Percentiles rank a stretch among this genome's conserved stretches.
phyloP scores from a whole-genome alignment of 2,888 invertebrate species.

The Cenopis cana region DNA sequence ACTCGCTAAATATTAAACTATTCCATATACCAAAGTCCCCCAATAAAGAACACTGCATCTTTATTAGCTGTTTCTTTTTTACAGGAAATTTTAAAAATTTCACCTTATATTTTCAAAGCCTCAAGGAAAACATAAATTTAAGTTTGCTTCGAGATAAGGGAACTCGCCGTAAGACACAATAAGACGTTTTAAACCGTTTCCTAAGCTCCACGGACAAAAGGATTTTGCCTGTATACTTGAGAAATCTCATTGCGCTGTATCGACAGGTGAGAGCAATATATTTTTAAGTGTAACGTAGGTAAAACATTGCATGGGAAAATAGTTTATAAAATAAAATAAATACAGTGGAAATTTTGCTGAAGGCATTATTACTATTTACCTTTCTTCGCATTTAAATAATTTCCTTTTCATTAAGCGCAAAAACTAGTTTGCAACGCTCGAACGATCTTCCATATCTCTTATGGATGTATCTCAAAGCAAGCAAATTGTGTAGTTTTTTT shows the following conservation, averaged over 20 bases:
- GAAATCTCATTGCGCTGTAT: conserved; percentile 35
- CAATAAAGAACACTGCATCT: conserved; percentile 1
- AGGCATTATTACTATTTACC: too few species aligned
- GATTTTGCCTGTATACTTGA: conserved; percentile 35
- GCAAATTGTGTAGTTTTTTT: too few species aligned
- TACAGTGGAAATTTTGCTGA: too few species aligned
- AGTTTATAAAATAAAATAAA: too few species aligned
- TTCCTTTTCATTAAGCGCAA: too few species aligned
- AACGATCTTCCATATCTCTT: too few species aligned
- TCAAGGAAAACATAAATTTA: conserved; percentile 43
- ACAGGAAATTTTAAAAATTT: conserved; percentile 33
- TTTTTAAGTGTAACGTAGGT: neutral
- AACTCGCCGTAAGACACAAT: conserved; percentile 43
- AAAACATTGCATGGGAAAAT: too few species aligned
- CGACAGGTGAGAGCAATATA: conserved; percentile 21
- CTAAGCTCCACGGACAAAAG: conserved; percentile 37
- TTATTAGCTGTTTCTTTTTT: conserved; percentile 9
- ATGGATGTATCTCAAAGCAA: too few species aligned
- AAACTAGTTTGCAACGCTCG: too few species aligned
- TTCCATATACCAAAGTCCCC: neutral
- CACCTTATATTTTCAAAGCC: conserved; percentile 39
- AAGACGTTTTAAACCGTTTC: conserved; percentile 44
- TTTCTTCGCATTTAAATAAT: too few species aligned
- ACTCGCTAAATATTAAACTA: neutral
- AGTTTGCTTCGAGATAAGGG: conserved; percentile 37